These are phyloP conservation scores for Heliconius melpomene DNA, from an alignment of 1,140 invertebrate species.

Conservation along the genomic window DNA sequence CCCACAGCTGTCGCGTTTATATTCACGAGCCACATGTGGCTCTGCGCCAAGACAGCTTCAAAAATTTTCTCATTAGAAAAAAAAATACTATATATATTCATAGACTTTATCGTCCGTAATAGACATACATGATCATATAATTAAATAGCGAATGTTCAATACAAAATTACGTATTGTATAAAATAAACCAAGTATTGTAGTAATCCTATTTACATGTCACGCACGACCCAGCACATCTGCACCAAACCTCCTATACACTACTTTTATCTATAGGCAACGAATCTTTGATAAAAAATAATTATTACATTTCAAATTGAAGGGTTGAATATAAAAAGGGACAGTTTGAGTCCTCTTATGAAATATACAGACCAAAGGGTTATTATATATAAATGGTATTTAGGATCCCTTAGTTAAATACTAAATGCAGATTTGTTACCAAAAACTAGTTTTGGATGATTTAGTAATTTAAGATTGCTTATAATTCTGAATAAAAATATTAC, in stretches of 20 bases:
- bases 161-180: constrained; percentile 4
- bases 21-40: too few species aligned
- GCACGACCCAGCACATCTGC: background rate
- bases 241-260: background rate
- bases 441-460: background rate
- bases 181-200: constrained; percentile 5
- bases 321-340: background rate
- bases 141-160: background rate
- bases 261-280: background rate
- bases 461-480: too few species aligned
- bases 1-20: too few species aligned
- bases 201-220: background rate
- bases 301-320: background rate
- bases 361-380: background rate
- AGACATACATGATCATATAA: too few species aligned
- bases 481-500: too few species aligned
- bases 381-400: background rate
- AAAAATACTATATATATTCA: too few species aligned
- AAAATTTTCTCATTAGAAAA: too few species aligned
- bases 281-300: background rate
- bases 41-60: too few species aligned
- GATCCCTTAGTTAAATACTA: background rate
- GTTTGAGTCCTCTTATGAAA: background rate
- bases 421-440: background rate
- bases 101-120: too few species aligned